A percentile compares a stretch with the other conserved stretches of the same genome.
Evolutionary conservation across 2,113 vertebrate genomes (phyloP).

Genomic region (Menura novaehollandiae): DNA sequence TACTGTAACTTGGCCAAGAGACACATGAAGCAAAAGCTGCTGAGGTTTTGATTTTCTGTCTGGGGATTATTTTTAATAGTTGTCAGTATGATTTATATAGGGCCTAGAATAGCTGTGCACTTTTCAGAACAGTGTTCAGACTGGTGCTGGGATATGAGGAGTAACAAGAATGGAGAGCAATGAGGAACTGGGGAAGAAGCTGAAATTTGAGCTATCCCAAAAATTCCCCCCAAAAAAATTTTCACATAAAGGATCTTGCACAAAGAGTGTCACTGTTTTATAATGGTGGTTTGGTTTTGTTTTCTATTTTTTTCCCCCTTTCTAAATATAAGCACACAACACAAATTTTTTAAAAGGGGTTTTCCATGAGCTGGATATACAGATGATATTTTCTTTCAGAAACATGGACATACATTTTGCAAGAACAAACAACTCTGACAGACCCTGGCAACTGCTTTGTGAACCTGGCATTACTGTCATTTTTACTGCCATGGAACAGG

Average conservation of each 20-base stretch:
- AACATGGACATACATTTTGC: background rate
- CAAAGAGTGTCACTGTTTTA: background rate
- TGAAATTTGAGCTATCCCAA: background rate
- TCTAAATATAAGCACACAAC: background rate
- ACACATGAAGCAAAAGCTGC: constrained; percentile 11
- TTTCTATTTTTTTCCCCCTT: background rate
- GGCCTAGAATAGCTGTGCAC: background rate
- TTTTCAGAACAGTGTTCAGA: background rate
- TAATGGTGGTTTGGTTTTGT: background rate
- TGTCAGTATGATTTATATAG: constrained; percentile 17
- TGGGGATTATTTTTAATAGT: background rate
- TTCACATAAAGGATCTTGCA: background rate
- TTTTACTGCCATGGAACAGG: background rate
- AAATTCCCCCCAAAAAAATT: fast-evolving
- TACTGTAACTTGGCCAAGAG: background rate
- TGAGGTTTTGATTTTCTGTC: constrained; percentile 25
- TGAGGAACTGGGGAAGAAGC: background rate
- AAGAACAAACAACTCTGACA: background rate
- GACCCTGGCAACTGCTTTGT: background rate
- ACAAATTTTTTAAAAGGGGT: fast-evolving
- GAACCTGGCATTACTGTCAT: background rate
- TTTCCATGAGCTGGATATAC: background rate
- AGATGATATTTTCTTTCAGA: background rate
- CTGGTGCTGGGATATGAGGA: background rate
- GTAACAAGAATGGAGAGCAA: background rate